These are phyloP conservation scores for Cantharis flavilabris DNA, from an alignment of 2,888 invertebrate genomes.

Conservation along the genomic window DNA sequence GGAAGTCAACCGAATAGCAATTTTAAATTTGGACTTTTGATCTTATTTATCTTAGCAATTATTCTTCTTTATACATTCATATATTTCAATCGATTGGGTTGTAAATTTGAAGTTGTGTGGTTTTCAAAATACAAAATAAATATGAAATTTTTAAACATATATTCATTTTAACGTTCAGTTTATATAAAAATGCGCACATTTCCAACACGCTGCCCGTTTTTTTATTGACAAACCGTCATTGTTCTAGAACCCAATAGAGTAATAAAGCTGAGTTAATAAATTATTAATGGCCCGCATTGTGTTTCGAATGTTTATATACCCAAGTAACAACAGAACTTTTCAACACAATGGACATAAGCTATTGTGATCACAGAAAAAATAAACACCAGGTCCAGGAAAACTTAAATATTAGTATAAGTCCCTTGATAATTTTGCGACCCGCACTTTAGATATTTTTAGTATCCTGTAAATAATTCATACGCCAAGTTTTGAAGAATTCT, in stretches of 20 bases:
- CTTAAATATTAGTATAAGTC: slow-evolving; percentile 1
- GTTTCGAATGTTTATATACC: slow-evolving; percentile 5
- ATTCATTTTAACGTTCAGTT: not conserved
- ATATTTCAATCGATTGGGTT: not conserved
- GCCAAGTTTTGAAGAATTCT: not conserved
- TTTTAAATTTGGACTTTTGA: not conserved
- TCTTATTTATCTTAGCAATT: not conserved
- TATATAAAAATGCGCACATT: not conserved
- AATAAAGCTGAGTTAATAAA: slow-evolving; percentile 15
- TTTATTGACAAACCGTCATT: slow-evolving; percentile 5
- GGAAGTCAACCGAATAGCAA: not conserved
- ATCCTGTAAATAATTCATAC: not conserved
- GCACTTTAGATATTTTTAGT: not conserved
- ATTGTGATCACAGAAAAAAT: slow-evolving; percentile 8
- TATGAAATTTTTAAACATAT: not conserved
- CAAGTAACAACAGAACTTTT: not conserved
- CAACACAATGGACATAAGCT: slow-evolving; percentile 7
- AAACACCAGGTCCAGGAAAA: not conserved
- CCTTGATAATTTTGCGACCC: not conserved
- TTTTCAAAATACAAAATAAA: not conserved
- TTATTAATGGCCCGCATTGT: slow-evolving; percentile 16
- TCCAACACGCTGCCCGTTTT: not conserved
- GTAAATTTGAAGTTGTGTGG: not conserved
- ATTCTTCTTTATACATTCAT: not conserved
- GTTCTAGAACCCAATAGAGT: slow-evolving; percentile 10